Evolutionary conservation across 2,113 vertebrate genomes (phyloP).

Genomic region (Platichthys flesus): DNA sequence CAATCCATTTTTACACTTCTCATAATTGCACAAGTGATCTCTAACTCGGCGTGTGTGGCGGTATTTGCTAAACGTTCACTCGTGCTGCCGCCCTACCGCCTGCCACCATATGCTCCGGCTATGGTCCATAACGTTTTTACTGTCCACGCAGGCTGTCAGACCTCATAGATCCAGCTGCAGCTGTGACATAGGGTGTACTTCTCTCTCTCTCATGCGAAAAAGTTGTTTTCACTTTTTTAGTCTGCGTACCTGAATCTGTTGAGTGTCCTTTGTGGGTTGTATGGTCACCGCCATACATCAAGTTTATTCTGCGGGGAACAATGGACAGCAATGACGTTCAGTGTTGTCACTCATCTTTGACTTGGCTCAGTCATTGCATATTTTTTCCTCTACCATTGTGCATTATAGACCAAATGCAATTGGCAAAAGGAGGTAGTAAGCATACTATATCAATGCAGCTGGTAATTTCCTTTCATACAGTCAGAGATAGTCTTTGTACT

Average conservation of each 20-base stretch:
- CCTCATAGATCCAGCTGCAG: neutral
- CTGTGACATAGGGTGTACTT: neutral
- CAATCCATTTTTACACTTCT: too few relatives aligned
- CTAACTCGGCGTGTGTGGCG: too few relatives aligned
- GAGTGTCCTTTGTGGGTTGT: too few relatives aligned
- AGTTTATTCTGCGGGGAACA: too few relatives aligned
- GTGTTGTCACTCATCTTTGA: neutral
- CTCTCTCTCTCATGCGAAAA: neutral
- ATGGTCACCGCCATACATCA: too few relatives aligned
- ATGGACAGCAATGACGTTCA: neutral
- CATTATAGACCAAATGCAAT: neutral
- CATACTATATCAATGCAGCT: neutral
- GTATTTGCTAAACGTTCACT: too few relatives aligned
- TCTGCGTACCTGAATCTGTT: too few relatives aligned
- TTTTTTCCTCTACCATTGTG: neutral
- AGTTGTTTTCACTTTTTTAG: neutral
- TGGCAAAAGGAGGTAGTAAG: neutral
- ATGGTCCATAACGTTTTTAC: neutral
- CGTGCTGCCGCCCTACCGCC: too few relatives aligned
- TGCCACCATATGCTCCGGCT: too few relatives aligned
- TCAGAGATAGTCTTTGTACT: neutral
- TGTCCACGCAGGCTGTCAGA: neutral
- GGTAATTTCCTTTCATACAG: slow-evolving; percentile 14
- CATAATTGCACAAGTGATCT: too few relatives aligned
- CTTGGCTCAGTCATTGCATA: neutral